phyloP scores from a whole-genome alignment of 2,113 vertebrate species.

The Hystrix cristata region DNA sequence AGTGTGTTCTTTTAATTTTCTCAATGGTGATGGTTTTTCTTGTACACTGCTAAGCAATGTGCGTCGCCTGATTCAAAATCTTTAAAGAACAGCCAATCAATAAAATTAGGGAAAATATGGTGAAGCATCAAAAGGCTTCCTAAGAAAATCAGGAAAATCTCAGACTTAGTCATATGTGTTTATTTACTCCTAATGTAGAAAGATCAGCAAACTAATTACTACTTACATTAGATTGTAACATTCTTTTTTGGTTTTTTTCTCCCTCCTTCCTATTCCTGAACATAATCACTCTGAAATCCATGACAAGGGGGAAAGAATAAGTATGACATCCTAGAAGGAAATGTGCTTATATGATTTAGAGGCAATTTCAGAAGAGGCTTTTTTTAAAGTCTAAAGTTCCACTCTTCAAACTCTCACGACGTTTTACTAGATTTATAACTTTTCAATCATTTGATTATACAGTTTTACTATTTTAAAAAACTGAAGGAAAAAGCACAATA shows the following conservation, averaged over 20 bases:
- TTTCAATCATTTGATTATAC: slow-evolving; percentile 84
- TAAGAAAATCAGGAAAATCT: neutral
- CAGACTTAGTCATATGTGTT: neutral
- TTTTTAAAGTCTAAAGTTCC: slow-evolving; percentile 82
- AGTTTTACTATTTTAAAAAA: slow-evolving; percentile 67
- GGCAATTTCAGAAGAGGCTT: slow-evolving; percentile 82
- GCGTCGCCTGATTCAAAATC: neutral
- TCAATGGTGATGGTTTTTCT: neutral
- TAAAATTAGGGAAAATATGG: slow-evolving; percentile 48
- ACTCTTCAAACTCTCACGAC: slow-evolving; percentile 77
- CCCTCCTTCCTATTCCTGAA: neutral
- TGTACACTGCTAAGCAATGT: neutral
- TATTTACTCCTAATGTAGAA: neutral
- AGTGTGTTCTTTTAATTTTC: neutral
- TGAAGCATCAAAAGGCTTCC: slow-evolving; percentile 49
- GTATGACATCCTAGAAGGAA: slow-evolving; percentile 75
- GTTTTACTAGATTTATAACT: slow-evolving; percentile 82
- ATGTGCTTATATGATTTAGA: slow-evolving; percentile 83
- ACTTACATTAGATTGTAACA: neutral
- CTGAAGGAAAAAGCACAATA: slow-evolving; percentile 71
- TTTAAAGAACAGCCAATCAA: slow-evolving; percentile 61
- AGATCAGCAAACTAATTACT: neutral
- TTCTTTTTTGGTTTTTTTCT: neutral
- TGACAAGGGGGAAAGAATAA: slow-evolving; percentile 66
- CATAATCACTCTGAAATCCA: slow-evolving; percentile 23